Evolutionary conservation across 2,797 vertebrate species (phyloP).

Genomic region (Graptemys geographica): DNA sequence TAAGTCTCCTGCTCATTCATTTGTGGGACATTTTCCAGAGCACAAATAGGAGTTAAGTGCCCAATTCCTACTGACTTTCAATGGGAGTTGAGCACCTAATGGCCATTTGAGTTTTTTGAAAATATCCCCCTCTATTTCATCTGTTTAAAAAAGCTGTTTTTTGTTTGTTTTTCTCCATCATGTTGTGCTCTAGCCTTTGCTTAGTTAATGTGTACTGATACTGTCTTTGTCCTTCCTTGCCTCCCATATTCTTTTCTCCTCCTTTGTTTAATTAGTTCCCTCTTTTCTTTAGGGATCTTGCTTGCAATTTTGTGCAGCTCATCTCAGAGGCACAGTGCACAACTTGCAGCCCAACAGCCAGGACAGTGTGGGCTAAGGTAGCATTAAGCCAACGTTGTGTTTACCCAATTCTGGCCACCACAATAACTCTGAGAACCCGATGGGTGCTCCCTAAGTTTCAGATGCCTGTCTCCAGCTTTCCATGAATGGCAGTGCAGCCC

Average conservation of each 20-base stretch:
- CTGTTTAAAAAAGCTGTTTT: neutral
- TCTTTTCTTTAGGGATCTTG: neutral
- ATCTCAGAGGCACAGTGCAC: neutral
- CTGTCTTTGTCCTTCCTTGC: neutral
- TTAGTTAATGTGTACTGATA: neutral
- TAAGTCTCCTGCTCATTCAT: neutral
- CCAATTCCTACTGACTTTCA: neutral
- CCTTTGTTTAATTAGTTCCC: neutral
- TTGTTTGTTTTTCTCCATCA: neutral
- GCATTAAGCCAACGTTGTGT: neutral
- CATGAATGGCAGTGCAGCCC: neutral
- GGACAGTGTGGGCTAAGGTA: neutral
- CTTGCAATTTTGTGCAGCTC: neutral
- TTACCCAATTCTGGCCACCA: neutral
- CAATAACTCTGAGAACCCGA: too few relatives aligned
- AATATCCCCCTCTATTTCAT: neutral
- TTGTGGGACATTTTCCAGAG: neutral
- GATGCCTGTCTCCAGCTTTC: neutral
- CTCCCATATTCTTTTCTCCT: neutral
- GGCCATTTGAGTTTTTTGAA: neutral
- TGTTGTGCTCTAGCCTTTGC: neutral
- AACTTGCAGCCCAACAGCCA: neutral
- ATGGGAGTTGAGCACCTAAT: neutral
- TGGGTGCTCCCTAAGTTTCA: neutral
- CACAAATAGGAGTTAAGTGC: neutral